Evolutionary conservation across 2,888 invertebrate genomes (phyloP), one percentile per base, ranked within the genome.

Genomic region (Anodontia alba): DNA sequence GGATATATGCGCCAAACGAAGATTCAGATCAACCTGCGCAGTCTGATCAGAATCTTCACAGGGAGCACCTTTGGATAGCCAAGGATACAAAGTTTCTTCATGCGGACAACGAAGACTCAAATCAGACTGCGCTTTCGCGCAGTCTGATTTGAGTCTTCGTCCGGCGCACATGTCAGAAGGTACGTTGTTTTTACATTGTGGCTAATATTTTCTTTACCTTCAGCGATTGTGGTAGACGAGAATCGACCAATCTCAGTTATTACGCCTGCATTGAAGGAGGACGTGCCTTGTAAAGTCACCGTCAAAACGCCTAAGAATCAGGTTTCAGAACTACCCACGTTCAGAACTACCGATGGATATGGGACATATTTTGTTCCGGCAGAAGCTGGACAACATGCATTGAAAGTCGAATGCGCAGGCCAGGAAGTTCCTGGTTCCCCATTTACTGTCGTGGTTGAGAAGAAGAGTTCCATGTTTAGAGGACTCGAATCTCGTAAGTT

Each of bases 401-500:
- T 93, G 42, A 91, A 89, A 57, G 94, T 95, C 38, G 93, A 92
- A 88, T 94, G 94, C 77, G 94, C 93, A 68, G 93, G 92, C 26
- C 89, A 91, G 77, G 92, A 93, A 82, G 92, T 94, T 33, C 94
- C 95, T 12, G 90, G 89, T 76, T 93, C 93, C 84, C 95, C 95
- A 3, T 93, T 93, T 88, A 94, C 93, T 82, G 93, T 95, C 79
- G 91, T 91, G 68, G 93, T 95, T 7, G 92, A 93, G 81, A 96
- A 97, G 10, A 96, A 97, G 57, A 97, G 97, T 94, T 96, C 98
- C 88, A 31, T 66, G 5, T 97, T 98, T 62, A 97, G 97, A 89
- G 98, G 98, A 90, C 95, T 98, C 71, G 97, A 98, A 94, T 96
- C 97, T 93, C 97, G 98, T 98, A 96, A 97, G 97, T 85, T 26